A percentile compares a stretch with the other conserved stretches of the same genome.
Conservation (phyloP, 2,888 invertebrate genomes). For the Lottia scabra region DNA sequence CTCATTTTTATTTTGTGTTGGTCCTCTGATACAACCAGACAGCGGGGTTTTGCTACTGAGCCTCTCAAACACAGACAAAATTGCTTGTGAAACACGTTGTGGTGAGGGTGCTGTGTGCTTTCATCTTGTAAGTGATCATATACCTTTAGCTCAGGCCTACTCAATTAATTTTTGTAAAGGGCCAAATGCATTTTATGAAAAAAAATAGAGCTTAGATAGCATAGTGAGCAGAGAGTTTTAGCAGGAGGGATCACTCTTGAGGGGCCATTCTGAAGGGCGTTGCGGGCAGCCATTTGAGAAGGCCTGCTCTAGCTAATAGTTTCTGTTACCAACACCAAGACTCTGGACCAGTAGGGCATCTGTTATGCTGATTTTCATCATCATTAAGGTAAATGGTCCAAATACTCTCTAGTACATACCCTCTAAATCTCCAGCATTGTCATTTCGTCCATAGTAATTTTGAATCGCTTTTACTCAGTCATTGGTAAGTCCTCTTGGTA, state of each 20-base stretch:
- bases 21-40: background rate
- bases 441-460: conserved; percentile 7
- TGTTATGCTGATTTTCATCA: background rate
- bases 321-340: background rate
- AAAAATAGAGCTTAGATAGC: no score
- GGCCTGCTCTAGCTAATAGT: no score
- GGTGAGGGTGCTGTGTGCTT: background rate
- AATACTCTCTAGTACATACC: background rate
- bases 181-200: no score
- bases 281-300: no score
- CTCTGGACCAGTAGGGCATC: background rate
- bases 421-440: no score
- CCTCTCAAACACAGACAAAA: background rate
- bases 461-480: background rate
- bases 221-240: no score
- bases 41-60: background rate
- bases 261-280: no score
- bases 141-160: no score
- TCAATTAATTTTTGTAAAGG: no score
- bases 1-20: conserved; percentile 7
- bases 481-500: conserved; percentile 7
- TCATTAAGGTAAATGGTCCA: background rate
- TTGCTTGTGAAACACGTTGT: background rate
- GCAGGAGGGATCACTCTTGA: no score
- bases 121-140: background rate